phyloP scores from a whole-genome alignment of 2,797 vertebrate species.

The Cossypha polioptera region DNA sequence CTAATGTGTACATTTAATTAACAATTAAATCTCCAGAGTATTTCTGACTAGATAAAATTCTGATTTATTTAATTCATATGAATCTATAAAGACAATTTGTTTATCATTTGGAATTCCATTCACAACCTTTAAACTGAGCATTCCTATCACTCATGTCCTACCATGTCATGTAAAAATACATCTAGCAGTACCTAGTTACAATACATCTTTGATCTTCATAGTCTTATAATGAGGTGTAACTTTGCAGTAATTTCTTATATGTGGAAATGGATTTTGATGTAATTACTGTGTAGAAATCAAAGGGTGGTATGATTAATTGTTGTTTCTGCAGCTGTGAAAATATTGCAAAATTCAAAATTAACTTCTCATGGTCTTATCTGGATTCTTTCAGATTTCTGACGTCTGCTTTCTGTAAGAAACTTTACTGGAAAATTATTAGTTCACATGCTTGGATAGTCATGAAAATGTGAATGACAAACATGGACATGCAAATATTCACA shows the following conservation, averaged over 20 bases:
- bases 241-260: background rate
- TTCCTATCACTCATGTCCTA: background rate
- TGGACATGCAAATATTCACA: constrained; percentile 29
- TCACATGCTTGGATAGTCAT: constrained; percentile 1
- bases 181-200: background rate
- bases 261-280: background rate
- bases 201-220: background rate
- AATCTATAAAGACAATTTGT: background rate
- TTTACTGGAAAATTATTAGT: background rate
- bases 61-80: background rate
- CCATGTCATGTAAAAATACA: background rate
- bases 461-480: constrained; percentile 34
- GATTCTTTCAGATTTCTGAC: background rate
- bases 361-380: background rate
- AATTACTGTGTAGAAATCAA: background rate
- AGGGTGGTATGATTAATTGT: background rate
- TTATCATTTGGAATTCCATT: background rate
- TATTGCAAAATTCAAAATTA: background rate
- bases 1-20: background rate
- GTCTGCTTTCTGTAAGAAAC: background rate
- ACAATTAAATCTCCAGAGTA: background rate
- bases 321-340: background rate
- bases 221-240: background rate
- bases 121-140: background rate
- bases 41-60: background rate